Evolutionary conservation across 2,888 invertebrate species (phyloP), one percentile per base, ranked within the genome.

Genomic region (Darwinula stevensoni): DNA sequence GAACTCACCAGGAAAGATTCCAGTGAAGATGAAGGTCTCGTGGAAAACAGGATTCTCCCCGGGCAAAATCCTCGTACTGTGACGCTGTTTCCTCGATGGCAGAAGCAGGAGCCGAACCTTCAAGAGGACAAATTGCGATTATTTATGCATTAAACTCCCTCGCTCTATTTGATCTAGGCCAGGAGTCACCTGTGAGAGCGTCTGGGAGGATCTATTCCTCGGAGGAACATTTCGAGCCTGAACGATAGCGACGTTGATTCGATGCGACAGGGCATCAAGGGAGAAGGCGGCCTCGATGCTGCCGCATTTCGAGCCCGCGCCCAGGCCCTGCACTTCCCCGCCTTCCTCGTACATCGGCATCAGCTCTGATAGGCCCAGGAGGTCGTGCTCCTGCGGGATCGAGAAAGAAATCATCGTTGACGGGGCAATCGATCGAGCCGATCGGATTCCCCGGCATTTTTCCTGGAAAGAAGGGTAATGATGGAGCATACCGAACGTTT

Each of bases 1-100:
- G 32, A 34, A 34, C 42, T 43, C 46, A 68, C 70, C 69, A 50
- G 78, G 78, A 55, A 76, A 78, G 22, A 86, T 76, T 46, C 82
- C 70, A 49, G 70, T 78, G 42, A 86, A 62, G 27, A 80, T 62
- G 51, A 86, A 84, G 44, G 76, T 72, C 49, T 88, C 86, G 67
- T 84, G 74, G 46, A 73, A 86, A 47, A 78, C 74, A 0, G 86
- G 84, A 49, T 71, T 74, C 45, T 78, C 74, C 2, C 84, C 84
- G 34, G 72, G 68, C 35, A 82, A 65, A 38, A 84, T 76, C 54
- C 84, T 80, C 15, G 84, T 84, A 54, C 86, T 86, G 51, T 75
- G 75, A 45, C 82, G 76, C 49, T 84, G 84, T 51, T 84, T 84
- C 49, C 84, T 82, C 46, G 73, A 65, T 3, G 86, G 88, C 39